Evolutionary conservation across 2,888 invertebrate genomes (phyloP), one percentile per base, ranked within the genome.

Genomic region (Apamea epomidion): DNA sequence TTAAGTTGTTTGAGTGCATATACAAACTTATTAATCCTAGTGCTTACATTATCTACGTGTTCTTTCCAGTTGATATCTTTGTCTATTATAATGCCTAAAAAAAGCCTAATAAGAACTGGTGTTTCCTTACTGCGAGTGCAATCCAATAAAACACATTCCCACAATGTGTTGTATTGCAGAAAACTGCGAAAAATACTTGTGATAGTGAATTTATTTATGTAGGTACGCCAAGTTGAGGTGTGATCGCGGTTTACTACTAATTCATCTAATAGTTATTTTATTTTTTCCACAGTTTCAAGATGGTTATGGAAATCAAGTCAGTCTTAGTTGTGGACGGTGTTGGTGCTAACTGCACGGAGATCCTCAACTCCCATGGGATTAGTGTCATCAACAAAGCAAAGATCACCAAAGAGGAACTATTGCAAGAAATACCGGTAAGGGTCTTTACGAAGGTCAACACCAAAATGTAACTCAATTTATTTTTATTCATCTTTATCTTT

Each of bases 241-340:
- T n/a, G 2, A 54, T 62, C 21, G 21, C 16, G n/a, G n/a, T 48
- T 37, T 48, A 37, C 37, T 21, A 37, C 10, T 7, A 60, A 60
- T 60, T 12, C n/a, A 4, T 37, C 37, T 8, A 51, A 3, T 69
- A 21, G n/a, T 54, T 12, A 14, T 32, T 32, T 42, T 48, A 18
- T 54, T 29, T 79, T 71, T 29, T 69, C 75, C 45, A 54, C 74
- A 88, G 84, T 14, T 75, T 32, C 76, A 94, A 91, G 84, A 97
- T 97, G 97, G 96, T 94, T 83, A 94, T 98, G 91, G 95, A 97
- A 86, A 98, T 99, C 79, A 97, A 98, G 92, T 98, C 98, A 87
- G 99, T 99, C 80, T 97, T 99, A 80, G 98, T 99, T 88, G 99
- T 99, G 90, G 99, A 99, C 95, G 99, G 99, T 54, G 99, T 99